Conservation (phyloP, 2,888 invertebrate genomes). For the Melipona beecheii region DNA sequence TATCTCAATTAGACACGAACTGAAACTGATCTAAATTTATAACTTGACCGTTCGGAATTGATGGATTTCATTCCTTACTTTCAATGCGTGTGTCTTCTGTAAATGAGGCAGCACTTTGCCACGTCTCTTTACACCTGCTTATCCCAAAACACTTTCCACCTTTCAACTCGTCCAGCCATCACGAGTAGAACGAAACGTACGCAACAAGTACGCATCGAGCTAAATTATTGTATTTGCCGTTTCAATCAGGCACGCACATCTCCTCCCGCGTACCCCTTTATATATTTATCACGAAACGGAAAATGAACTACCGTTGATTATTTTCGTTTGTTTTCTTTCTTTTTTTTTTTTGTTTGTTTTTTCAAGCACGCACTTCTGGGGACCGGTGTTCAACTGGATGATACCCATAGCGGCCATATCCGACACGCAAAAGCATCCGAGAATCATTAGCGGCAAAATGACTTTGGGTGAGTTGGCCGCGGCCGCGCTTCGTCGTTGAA, state of each 20-base stretch:
- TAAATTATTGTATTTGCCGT: background rate
- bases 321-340: constrained; percentile 27
- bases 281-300: background rate
- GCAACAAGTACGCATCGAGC: too few relatives aligned
- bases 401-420: constrained; percentile 97
- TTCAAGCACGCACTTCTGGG: constrained; percentile 97
- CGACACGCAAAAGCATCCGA: constrained; percentile 94
- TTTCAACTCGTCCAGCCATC: too few relatives aligned
- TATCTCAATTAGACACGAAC: too few relatives aligned
- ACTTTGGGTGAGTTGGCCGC: constrained; percentile 90
- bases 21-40: too few relatives aligned
- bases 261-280: background rate
- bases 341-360: constrained; percentile 25
- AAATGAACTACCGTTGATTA: constrained; percentile 49
- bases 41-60: too few relatives aligned
- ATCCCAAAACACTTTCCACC: too few relatives aligned
- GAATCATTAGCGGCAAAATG: constrained; percentile 98
- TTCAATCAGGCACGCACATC: background rate
- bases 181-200: too few relatives aligned
- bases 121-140: too few relatives aligned
- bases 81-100: too few relatives aligned
- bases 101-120: too few relatives aligned
- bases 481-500: constrained; percentile 26
- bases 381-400: constrained; percentile 99
- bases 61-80: too few relatives aligned